Evolutionary conservation across 1,140 invertebrate species (phyloP).

Genomic region (Ips nitidus): DNA sequence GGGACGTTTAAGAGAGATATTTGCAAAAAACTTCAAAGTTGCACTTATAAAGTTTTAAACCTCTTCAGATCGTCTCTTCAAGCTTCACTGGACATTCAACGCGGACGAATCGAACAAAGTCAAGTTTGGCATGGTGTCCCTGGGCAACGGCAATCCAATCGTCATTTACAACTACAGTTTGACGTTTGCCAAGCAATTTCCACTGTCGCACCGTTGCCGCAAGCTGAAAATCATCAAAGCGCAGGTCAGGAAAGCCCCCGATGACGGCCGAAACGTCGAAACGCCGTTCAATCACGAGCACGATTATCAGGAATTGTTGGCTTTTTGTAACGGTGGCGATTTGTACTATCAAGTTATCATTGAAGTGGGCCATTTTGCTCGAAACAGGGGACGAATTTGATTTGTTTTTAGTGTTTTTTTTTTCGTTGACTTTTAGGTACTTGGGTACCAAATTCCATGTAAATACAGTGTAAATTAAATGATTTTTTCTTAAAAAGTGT

Average conservation of each 20-base stretch:
- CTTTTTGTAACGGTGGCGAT: conserved; percentile 9
- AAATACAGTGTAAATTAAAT: too few relatives aligned
- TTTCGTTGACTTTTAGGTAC: too few relatives aligned
- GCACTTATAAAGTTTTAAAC: too few relatives aligned
- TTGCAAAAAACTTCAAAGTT: too few relatives aligned
- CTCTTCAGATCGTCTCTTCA: conserved; percentile 7
- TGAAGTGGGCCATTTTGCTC: conserved; percentile 9
- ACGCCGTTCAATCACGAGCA: background rate
- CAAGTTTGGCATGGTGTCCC: conserved; percentile 11
- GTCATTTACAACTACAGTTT: conserved; percentile 8
- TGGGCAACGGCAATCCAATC: conserved; percentile 16
- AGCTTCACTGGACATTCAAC: conserved; percentile 9
- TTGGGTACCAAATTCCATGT: too few relatives aligned
- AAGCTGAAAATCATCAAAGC: conserved; percentile 13
- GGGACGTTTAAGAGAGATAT: too few relatives aligned
- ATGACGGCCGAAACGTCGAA: background rate
- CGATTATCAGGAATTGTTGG: background rate
- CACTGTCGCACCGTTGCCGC: background rate
- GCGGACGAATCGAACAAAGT: background rate
- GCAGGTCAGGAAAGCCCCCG: conserved; percentile 1
- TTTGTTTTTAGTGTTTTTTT: too few relatives aligned
- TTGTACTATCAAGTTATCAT: conserved; percentile 14
- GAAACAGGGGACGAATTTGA: background rate
- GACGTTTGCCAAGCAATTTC: conserved; percentile 7
- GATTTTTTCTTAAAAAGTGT: too few relatives aligned